Base-by-base conservation (phyloP, 2,888 invertebrate genomes). In the Callimorpha dominula region DNA sequence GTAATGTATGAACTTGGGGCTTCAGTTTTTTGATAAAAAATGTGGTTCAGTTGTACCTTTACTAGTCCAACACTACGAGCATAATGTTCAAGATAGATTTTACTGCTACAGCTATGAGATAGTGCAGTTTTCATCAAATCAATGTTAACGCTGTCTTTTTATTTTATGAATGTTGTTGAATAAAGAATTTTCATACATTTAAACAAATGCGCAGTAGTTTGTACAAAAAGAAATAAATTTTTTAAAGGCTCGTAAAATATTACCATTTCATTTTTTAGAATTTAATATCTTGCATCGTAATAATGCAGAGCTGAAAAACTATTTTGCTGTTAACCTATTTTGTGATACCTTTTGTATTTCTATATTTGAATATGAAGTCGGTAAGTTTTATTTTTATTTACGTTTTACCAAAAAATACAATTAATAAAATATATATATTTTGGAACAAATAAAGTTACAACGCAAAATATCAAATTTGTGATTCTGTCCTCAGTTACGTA, bases 221-320 rank as follows among this genome's bases (percentile, higher is more conserved):
- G 43, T 70, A 54, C 6, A 43, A 70, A 70, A 17, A 72, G 70
- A 77, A 75, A 75, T 64, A 72, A 87, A 87, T 88, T 81, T 31
- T 87, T 90, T 86, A 90, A 85, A 85, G 84, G 82, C 73, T 88
- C 89, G 85, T 92, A 90, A 91, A 89, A 87, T 83, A 87, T 87
- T 81, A 79, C 77, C 62, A 78, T 90, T 88, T 87, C 87, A 87
- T 86, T 85, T 76, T 75, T 72, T 66, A 70, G 71, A 79, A 78
- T 86, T 83, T 84, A 76, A 81, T 82, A 80, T 78, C 66, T 67
- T 62, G 20, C 14, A 20, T 15, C 46, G 62, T 49, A n/a, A 68
- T 68, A 68, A 75, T 76, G 72, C 70, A 65, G 57, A 20, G 67
- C 40, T 83, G 75, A 77, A 77, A 66, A 67, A n/a, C n/a, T n/a